These are phyloP conservation scores for Physella acuta DNA, from an alignment of 1,140 invertebrate species.

Conservation along the genomic window DNA sequence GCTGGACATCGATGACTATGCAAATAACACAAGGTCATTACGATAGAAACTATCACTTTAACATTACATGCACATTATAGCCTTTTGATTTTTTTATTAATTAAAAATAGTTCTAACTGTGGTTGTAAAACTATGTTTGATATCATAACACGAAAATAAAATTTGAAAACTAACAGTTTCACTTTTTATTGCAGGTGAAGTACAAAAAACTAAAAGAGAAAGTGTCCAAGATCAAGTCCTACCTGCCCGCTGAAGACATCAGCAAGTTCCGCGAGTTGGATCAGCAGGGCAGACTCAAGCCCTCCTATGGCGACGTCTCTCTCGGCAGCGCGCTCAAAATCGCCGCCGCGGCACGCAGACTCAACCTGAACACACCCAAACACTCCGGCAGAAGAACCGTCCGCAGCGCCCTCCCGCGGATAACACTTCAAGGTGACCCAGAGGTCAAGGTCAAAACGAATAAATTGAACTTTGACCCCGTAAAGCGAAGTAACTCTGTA, in stretches of 20 bases:
- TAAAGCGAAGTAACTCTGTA: slow-evolving; percentile 44
- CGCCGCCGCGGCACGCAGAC: slow-evolving; percentile 42
- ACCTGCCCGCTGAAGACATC: slow-evolving; percentile 50
- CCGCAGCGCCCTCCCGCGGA: slow-evolving; percentile 7
- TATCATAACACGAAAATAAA: too few relatives aligned
- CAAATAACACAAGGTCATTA: too few relatives aligned
- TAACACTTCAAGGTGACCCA: slow-evolving; percentile 9
- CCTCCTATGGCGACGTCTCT: slow-evolving; percentile 32
- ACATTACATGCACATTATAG: too few relatives aligned
- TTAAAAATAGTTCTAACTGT: too few relatives aligned
- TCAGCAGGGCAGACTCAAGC: slow-evolving; percentile 41
- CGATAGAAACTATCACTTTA: too few relatives aligned
- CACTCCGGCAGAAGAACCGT: neutral
- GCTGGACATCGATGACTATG: too few relatives aligned
- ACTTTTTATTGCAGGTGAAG: too few relatives aligned
- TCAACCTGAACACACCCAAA: slow-evolving; percentile 33
- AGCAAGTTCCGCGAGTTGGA: slow-evolving; percentile 42
- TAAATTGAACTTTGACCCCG: too few relatives aligned
- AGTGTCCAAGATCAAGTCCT: slow-evolving; percentile 47
- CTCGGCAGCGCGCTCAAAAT: slow-evolving; percentile 50
- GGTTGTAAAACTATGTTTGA: too few relatives aligned
- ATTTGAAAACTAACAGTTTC: too few relatives aligned
- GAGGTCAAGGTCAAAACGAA: too few relatives aligned
- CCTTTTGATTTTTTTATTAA: too few relatives aligned
- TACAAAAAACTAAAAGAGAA: slow-evolving; percentile 48